A percentile compares a stretch with the other conserved stretches of the same genome.
phyloP scores from a whole-genome alignment of 2,888 invertebrate species.

The Therioaphis trifolii region DNA sequence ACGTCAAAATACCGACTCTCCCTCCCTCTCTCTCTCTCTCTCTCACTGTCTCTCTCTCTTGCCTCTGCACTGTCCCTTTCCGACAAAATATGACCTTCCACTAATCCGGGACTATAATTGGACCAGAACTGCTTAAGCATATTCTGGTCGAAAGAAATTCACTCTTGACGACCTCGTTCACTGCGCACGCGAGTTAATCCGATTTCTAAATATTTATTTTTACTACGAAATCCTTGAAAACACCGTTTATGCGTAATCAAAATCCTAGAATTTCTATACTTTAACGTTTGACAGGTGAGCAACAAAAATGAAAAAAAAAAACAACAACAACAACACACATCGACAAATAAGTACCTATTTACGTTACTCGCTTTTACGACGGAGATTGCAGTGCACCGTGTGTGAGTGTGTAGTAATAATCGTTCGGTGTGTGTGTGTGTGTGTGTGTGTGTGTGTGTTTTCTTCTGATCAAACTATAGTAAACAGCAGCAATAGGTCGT shows the following conservation, averaged over 20 bases:
- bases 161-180: neutral
- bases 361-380: too few species aligned
- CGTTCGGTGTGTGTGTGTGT: too few species aligned
- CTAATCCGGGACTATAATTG: neutral
- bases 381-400: too few species aligned
- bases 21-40: neutral
- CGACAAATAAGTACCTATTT: too few species aligned
- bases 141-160: neutral
- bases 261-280: neutral
- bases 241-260: neutral
- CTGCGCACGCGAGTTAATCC: neutral
- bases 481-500: too few species aligned
- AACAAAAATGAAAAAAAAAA: too few species aligned
- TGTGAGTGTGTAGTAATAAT: too few species aligned
- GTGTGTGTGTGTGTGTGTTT: too few species aligned
- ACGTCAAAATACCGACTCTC: neutral
- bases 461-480: too few species aligned
- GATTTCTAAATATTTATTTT: neutral
- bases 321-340: too few species aligned
- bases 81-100: conserved; percentile 1
- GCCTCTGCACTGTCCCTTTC: conserved; percentile 22
- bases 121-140: neutral
- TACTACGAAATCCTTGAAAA: neutral
- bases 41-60: too few species aligned
- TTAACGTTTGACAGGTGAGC: too few species aligned